These are phyloP conservation scores for Dolichomitus sp. DNA, from an alignment of 2,888 invertebrate species.

Conservation along the genomic window DNA sequence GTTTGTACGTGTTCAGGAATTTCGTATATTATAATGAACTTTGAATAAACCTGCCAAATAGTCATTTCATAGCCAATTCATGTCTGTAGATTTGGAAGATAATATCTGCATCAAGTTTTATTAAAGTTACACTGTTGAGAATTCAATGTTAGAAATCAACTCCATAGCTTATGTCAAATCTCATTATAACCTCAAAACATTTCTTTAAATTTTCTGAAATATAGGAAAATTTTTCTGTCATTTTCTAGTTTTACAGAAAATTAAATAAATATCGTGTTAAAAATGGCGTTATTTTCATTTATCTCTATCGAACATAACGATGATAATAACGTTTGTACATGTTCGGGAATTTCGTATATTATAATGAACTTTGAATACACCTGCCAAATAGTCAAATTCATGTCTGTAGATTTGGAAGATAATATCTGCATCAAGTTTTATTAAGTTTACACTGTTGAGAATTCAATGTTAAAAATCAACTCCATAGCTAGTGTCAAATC, in stretches of 20 bases:
- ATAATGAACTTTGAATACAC: neutral
- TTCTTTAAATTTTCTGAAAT: too few species aligned
- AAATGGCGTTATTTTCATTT: too few species aligned
- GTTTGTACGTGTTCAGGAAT: conserved; percentile 1
- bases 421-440: neutral
- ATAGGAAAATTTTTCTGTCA: too few species aligned
- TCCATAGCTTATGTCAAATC: too few species aligned
- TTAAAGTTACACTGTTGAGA: neutral
- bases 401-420: neutral
- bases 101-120: neutral
- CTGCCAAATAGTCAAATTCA: neutral
- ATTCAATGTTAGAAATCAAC: too few species aligned
- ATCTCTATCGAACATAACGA: too few species aligned
- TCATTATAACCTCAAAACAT: too few species aligned
- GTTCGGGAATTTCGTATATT: conserved; percentile 1
- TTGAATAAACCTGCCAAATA: neutral
- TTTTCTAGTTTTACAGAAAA: too few species aligned
- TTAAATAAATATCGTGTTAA: too few species aligned
- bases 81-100: neutral
- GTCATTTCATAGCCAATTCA: too few species aligned
- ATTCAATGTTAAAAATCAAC: too few species aligned
- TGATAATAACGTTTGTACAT: conserved; percentile 15
- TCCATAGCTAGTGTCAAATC: too few species aligned
- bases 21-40: conserved; percentile 6
- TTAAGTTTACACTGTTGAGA: neutral